These are phyloP conservation scores for Emys orbicularis DNA, from an alignment of 2,797 vertebrate species.

Conservation along the genomic window DNA sequence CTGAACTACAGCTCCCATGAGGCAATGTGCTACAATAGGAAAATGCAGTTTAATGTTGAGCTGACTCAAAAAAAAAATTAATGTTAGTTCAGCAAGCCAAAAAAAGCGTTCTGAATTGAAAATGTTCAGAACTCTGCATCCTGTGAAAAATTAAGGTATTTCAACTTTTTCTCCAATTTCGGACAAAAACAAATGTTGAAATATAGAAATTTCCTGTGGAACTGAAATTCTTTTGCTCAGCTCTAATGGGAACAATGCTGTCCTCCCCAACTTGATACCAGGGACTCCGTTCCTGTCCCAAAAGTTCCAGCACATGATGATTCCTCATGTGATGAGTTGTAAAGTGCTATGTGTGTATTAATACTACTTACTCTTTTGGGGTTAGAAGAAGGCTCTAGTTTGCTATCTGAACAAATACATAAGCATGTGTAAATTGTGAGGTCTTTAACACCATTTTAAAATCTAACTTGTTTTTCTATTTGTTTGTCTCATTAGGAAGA, in stretches of 20 bases:
- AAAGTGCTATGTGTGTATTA: not conserved
- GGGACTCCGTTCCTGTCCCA: not conserved
- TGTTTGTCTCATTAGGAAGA: conserved; percentile 83
- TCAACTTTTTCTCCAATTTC: not conserved
- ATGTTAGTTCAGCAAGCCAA: not conserved
- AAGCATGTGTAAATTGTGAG: not conserved
- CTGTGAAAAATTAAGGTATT: not conserved
- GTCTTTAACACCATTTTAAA: not conserved
- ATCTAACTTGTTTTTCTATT: not conserved
- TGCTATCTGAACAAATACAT: fast-evolving
- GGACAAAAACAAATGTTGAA: not conserved
- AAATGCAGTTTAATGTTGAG: not conserved
- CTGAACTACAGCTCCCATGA: not conserved
- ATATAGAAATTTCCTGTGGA: not conserved
- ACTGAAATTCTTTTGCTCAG: not conserved
- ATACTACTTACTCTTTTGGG: not conserved
- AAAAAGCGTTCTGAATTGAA: not conserved
- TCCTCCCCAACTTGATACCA: not conserved
- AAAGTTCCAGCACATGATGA: not conserved
- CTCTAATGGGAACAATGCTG: not conserved
- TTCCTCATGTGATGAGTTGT: not conserved
- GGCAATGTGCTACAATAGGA: not conserved
- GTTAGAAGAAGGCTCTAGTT: not conserved
- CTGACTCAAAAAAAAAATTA: not conserved
- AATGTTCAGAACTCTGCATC: not conserved